These are phyloP conservation scores for Schrankia costaestrigalis DNA, from an alignment of 2,888 invertebrate genomes.

Conservation along the genomic window DNA sequence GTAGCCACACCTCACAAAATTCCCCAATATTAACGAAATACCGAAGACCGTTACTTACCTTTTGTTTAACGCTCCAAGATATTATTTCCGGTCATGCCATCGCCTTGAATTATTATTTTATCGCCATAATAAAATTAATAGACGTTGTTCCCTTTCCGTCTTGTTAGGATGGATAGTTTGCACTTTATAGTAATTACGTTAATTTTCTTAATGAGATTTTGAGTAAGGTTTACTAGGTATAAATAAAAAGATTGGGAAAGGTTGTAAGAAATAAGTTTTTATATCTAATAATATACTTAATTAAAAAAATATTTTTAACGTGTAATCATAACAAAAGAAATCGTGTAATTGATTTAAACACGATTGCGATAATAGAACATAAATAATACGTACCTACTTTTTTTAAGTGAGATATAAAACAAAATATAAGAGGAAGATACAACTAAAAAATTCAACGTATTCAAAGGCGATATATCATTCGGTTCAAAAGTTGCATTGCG, in stretches of 20 bases:
- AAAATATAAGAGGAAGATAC: too few relatives aligned
- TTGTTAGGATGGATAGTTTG: slow-evolving; percentile 27
- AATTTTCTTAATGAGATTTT: slow-evolving; percentile 22
- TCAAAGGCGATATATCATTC: too few relatives aligned
- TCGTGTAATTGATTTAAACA: too few relatives aligned
- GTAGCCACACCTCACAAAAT: slow-evolving; percentile 64
- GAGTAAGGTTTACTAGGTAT: slow-evolving; percentile 1
- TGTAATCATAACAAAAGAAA: too few relatives aligned
- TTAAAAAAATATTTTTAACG: too few relatives aligned
- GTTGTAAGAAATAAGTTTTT: too few relatives aligned
- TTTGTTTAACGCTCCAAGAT: slow-evolving; percentile 63
- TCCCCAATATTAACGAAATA: slow-evolving; percentile 66
- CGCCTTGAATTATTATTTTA: slow-evolving; percentile 67
- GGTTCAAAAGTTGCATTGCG: too few relatives aligned
- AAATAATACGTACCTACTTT: too few relatives aligned
- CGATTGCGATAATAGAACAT: too few relatives aligned
- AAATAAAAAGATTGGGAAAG: not conserved
- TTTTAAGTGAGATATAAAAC: too few relatives aligned
- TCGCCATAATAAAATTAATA: slow-evolving; percentile 61
- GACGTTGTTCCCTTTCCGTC: slow-evolving; percentile 24
- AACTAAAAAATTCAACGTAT: too few relatives aligned
- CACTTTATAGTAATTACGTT: slow-evolving; percentile 20
- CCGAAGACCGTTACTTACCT: slow-evolving; percentile 64
- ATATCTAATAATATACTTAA: too few relatives aligned
- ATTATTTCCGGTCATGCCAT: slow-evolving; percentile 75